These are phyloP conservation scores for Micronycteris hirsuta DNA, from an alignment of 2,113 vertebrate species.

Conservation along the genomic window DNA sequence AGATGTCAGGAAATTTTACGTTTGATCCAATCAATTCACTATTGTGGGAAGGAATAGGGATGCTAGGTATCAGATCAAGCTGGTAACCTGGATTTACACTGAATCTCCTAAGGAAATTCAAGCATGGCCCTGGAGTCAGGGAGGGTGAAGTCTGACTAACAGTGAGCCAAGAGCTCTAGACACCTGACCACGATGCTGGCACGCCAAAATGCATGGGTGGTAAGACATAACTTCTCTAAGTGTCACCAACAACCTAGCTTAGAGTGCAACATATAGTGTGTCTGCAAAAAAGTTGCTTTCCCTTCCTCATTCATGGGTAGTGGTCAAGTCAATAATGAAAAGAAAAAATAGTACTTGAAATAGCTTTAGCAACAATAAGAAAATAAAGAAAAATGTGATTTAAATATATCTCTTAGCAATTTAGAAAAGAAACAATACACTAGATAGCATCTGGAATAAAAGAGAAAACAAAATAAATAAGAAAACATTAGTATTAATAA, in stretches of 20 bases:
- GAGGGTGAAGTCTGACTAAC: background rate
- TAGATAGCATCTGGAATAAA: background rate
- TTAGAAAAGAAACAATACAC: slow-evolving; percentile 13
- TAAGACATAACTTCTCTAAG: background rate
- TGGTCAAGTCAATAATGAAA: background rate
- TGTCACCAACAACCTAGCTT: background rate
- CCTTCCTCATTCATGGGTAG: background rate
- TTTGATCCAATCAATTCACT: background rate
- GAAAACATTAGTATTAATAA: background rate
- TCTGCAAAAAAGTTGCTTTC: background rate
- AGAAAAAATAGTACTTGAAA: slow-evolving; percentile 5
- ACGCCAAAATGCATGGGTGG: background rate
- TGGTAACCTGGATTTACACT: background rate
- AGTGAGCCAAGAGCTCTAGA: background rate
- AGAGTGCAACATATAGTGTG: background rate
- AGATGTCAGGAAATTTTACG: background rate
- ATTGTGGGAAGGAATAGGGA: background rate
- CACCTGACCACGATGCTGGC: background rate
- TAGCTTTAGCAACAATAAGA: background rate
- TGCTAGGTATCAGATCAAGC: background rate
- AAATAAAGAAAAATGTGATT: background rate
- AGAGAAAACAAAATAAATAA: background rate
- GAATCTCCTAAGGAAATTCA: background rate
- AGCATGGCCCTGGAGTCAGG: background rate
- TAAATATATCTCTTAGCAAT: background rate